These are phyloP conservation scores for Drosophila murphyi DNA, from an alignment of 1,140 invertebrate species.

Conservation along the genomic window DNA sequence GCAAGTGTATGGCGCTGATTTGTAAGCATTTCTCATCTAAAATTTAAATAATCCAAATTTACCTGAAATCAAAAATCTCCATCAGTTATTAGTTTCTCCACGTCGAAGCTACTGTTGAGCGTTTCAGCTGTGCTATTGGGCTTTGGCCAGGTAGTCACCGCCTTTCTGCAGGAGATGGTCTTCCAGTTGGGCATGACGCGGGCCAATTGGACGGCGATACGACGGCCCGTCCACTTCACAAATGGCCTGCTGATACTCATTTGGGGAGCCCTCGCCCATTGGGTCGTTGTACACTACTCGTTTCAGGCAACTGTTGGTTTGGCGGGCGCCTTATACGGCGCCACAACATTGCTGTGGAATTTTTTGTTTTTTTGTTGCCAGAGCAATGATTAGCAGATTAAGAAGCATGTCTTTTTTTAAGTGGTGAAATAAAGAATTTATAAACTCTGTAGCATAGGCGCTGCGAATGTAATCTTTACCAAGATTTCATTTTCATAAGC, in stretches of 20 bases:
- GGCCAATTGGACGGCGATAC: slow-evolving; percentile 77
- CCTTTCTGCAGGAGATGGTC: slow-evolving; percentile 80
- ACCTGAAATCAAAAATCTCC: not conserved
- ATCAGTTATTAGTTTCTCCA: slow-evolving; percentile 77
- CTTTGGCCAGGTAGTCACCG: slow-evolving; percentile 80
- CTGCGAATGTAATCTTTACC: not conserved
- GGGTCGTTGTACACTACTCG: slow-evolving; percentile 73
- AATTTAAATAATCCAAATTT: not conserved
- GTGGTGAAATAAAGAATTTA: slow-evolving; percentile 1
- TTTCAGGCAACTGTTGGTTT: slow-evolving; percentile 79
- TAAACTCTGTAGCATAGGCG: not conserved
- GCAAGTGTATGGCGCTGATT: slow-evolving; percentile 74
- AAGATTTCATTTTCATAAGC: not conserved
- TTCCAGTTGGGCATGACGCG: slow-evolving; percentile 80
- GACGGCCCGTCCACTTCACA: slow-evolving; percentile 75
- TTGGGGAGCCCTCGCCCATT: slow-evolving; percentile 79
- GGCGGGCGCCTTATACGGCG: slow-evolving; percentile 66
- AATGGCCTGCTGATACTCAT: slow-evolving; percentile 77
- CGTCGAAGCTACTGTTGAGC: slow-evolving; percentile 78
- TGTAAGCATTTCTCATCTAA: slow-evolving; percentile 57
- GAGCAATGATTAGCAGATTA: slow-evolving; percentile 52
- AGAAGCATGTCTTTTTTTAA: not conserved
- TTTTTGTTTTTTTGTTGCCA: slow-evolving; percentile 78
- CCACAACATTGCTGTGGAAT: slow-evolving; percentile 72
- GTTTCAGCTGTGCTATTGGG: slow-evolving; percentile 78